phyloP scores from a whole-genome alignment of 2,113 vertebrate species.

The Sorex fumeus region DNA sequence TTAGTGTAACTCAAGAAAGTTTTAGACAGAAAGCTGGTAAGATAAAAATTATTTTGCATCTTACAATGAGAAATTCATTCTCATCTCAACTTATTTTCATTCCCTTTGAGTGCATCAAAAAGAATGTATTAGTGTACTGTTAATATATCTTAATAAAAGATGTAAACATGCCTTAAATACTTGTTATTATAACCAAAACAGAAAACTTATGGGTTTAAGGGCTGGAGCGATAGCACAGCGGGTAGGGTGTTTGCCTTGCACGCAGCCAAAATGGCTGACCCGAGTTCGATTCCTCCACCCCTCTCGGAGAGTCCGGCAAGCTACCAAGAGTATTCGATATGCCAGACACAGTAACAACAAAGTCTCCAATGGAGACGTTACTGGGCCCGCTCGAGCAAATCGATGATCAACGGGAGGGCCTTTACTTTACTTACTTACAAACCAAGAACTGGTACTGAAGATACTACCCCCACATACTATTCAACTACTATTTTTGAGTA shows the following conservation, averaged over 20 bases:
- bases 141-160: conserved; percentile 62
- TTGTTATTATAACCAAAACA: conserved; percentile 42
- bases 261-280: too few species aligned
- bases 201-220: not conserved
- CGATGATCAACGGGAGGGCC: too few species aligned
- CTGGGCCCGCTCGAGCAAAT: too few species aligned
- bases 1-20: conserved; percentile 51
- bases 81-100: conserved; percentile 64
- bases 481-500: too few species aligned
- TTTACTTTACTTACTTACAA: too few species aligned
- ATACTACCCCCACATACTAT: not conserved
- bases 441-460: not conserved
- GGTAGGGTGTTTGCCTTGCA: too few species aligned
- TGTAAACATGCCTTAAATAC: not conserved
- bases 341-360: too few species aligned
- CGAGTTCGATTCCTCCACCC: too few species aligned
- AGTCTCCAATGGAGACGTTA: too few species aligned
- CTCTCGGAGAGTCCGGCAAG: too few species aligned
- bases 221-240: too few species aligned
- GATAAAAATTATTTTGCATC: conserved; percentile 73
- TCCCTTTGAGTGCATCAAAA: conserved; percentile 54
- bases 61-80: conserved; percentile 59
- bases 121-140: conserved; percentile 48
- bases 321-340: too few species aligned
- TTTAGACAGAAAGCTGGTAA: conserved; percentile 56